phyloP scores from a whole-genome alignment of 2,113 vertebrate genomes.

The Shinisaurus crocodilurus region DNA sequence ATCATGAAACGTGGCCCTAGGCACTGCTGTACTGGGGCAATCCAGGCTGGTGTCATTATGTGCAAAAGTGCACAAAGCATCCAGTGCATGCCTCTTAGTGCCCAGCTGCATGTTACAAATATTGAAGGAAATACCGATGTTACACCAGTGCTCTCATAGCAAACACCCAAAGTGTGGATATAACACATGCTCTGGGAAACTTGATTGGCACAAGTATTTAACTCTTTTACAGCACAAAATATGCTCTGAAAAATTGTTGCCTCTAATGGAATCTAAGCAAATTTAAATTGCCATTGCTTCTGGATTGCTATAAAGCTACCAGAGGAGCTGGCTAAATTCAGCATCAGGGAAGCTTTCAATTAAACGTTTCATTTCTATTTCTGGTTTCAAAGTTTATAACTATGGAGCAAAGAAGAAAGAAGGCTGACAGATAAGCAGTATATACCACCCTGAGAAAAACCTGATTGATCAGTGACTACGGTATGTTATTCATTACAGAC shows the following conservation, averaged over 20 bases:
- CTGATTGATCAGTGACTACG: slow-evolving; percentile 41
- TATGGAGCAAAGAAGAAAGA: slow-evolving; percentile 71
- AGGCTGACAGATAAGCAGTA: slow-evolving; percentile 53
- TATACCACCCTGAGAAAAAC: slow-evolving; percentile 57
- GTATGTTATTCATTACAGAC: slow-evolving; percentile 56
- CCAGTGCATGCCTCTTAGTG: not conserved
- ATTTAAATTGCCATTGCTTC: slow-evolving; percentile 72
- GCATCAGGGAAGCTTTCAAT: slow-evolving; percentile 77
- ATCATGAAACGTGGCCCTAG: not conserved
- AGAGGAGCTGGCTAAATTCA: slow-evolving; percentile 66
- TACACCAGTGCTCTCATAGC: not conserved
- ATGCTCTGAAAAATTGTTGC: slow-evolving; percentile 63
- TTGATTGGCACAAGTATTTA: slow-evolving; percentile 37
- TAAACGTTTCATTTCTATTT: slow-evolving; percentile 77
- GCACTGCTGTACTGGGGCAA: not conserved
- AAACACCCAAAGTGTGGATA: not conserved
- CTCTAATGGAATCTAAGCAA: slow-evolving; percentile 69
- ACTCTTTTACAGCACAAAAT: slow-evolving; percentile 55
- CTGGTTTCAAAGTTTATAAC: slow-evolving; percentile 74
- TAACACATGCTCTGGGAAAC: not conserved
- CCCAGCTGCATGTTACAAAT: not conserved
- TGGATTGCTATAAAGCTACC: slow-evolving; percentile 63
- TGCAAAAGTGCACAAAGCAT: not conserved
- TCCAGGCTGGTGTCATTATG: not conserved
- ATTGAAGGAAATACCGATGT: not conserved